phyloP scores from a whole-genome alignment of 2,113 vertebrate species.

The Agapornis roseicollis region DNA sequence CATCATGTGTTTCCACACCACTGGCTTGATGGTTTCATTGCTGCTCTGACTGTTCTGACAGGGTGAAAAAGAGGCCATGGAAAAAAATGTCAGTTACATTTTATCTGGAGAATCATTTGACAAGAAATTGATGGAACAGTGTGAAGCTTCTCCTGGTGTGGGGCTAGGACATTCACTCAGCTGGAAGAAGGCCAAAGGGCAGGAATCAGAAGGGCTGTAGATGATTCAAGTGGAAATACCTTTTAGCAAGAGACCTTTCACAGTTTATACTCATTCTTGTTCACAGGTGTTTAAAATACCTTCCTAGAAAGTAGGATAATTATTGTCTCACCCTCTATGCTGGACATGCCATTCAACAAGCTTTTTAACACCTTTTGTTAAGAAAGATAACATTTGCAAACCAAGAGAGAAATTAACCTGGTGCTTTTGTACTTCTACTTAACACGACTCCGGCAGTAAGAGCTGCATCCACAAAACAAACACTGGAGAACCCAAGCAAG shows the following conservation, averaged over 20 bases:
- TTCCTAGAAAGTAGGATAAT: not conserved
- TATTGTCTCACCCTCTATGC: not conserved
- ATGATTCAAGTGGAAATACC: conserved; percentile 22
- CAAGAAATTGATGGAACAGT: conserved; percentile 20
- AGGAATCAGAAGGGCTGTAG: conserved; percentile 24
- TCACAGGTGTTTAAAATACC: not conserved
- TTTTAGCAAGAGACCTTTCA: not conserved
- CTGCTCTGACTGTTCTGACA: conserved; percentile 33
- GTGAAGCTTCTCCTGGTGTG: not conserved
- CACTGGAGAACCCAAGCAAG: not conserved
- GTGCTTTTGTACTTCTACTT: not conserved
- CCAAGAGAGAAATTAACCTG: not conserved
- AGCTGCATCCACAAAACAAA: not conserved
- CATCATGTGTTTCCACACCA: not conserved
- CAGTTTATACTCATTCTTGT: not conserved
- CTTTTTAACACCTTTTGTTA: not conserved
- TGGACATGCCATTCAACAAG: not conserved
- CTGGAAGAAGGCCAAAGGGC: conserved; percentile 38
- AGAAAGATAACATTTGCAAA: not conserved
- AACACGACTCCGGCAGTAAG: not conserved
- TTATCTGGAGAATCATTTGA: conserved; percentile 47
- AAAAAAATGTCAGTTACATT: conserved; percentile 38
- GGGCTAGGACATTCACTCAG: not conserved
- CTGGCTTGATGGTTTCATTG: not conserved
- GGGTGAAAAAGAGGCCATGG: conserved; percentile 22